These are phyloP conservation scores for Melanotaenia maccullochi DNA, from an alignment of 2,797 vertebrate genomes.

Conservation along the genomic window DNA sequence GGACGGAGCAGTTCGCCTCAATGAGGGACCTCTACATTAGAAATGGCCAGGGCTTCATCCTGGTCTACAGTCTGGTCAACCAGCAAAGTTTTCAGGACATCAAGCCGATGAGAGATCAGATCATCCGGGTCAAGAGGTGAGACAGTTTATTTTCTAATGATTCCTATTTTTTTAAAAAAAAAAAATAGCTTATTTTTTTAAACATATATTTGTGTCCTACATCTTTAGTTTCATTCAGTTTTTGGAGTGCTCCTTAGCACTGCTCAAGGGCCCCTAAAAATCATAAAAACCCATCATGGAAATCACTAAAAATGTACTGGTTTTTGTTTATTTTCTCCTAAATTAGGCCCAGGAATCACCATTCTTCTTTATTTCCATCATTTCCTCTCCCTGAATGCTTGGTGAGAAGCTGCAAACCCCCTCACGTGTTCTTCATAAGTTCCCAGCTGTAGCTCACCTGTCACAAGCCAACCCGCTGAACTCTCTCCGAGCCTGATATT, in stretches of 20 bases:
- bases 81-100: constrained; percentile 96
- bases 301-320: background rate
- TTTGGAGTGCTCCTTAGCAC: constrained; percentile 19
- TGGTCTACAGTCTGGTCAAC: constrained; percentile 96
- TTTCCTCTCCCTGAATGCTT: constrained; percentile 6
- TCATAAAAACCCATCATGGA: background rate
- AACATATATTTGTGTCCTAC: background rate
- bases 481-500: constrained; percentile 26
- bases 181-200: too few relatives aligned
- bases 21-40: constrained; percentile 97
- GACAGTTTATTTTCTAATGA: background rate
- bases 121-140: constrained; percentile 94
- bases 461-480: constrained; percentile 44
- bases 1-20: constrained; percentile 96
- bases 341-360: background rate
- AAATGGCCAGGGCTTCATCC: constrained; percentile 95
- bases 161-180: too few relatives aligned
- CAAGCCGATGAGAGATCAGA: constrained; percentile 97
- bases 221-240: background rate
- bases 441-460: constrained; percentile 68
- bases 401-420: constrained; percentile 40
- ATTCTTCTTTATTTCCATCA: background rate
- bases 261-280: background rate
- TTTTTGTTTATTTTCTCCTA: background rate
- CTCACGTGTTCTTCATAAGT: constrained; percentile 57